Percentiles rank a stretch among this genome's conserved stretches.
Conservation (phyloP, 2,888 invertebrate species). For the Mongoloraphidia duomilia region DNA sequence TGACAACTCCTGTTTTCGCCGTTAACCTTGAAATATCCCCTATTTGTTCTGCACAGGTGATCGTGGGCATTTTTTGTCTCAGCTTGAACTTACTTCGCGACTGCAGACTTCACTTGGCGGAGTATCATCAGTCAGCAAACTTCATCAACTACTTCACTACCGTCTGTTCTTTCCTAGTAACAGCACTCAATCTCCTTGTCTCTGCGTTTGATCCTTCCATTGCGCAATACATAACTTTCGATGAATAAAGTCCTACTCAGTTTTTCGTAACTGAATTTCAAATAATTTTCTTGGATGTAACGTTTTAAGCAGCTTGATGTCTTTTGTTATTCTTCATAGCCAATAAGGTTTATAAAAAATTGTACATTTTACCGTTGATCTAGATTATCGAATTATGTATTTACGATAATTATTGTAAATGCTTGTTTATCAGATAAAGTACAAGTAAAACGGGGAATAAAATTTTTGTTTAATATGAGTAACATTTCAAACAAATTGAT, state of each 20-base stretch:
- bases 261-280: not conserved
- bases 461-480: no score
- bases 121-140: constrained; percentile 52
- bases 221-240: constrained; percentile 33
- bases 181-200: constrained; percentile 60
- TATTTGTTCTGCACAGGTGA: constrained; percentile 36
- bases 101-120: constrained; percentile 57
- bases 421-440: no score
- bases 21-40: no score
- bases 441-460: no score
- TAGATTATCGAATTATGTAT: no score
- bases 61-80: constrained; percentile 58
- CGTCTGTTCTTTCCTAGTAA: constrained; percentile 54
- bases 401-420: no score
- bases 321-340: not conserved
- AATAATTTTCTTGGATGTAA: not conserved
- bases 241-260: not conserved
- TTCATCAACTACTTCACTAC: constrained; percentile 58
- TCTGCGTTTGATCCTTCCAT: constrained; percentile 65
- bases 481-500: no score
- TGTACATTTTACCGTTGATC: no score
- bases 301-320: no score
- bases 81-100: constrained; percentile 61
- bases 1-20: no score
- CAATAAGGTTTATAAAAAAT: no score